Base-by-base conservation (phyloP, 92 coral and sea anemone genomes). In the Diadumene lineata region DNA sequence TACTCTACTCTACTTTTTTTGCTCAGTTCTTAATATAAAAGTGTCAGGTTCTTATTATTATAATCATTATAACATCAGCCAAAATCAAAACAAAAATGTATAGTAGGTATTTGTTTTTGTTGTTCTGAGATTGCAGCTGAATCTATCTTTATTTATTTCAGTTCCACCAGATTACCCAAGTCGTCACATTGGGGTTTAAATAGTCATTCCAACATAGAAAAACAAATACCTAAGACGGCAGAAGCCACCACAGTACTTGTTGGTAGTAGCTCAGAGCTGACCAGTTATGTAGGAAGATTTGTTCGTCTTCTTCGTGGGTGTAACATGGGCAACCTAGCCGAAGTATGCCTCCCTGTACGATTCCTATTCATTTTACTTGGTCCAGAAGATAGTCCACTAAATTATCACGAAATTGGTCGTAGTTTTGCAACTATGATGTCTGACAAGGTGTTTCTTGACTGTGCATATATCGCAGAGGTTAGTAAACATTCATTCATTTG, bases 181-280 rank as follows among this genome's bases (percentile, higher is more conserved):
- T 4, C 65, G 27, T 26, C 38, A 28, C 31, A 21, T 1, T 28
- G 27, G 31, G 21, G 7, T 13, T 1, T 19, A 15, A 38, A 26
- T 13, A 62, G 68, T 30, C 68, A 62, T 28, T 91, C 97, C 9
- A 86, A 77, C 48, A 84, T 91, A 44, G 68, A 74, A 24, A 76
- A 71, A 31, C 89, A 81, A 61, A 78, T 94, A 31, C 97, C 97
- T 3, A 82, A 85, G 50, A 80, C 84, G 25, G 92, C 98, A 4
- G 97, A 94, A 60, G 92, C 97, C 1, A 94, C 98, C 17, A 91
- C 98, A 10, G 98, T 94, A 34, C 73, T 94, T 18, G 97, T 94
- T 17, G 98, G 98, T 70, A 84, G 88, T 27, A 92, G 84, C 62
- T 32, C 67, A 48, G 84, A 67, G 6, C 70, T 94, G 23, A 79